phyloP scores from a whole-genome alignment of 2,888 invertebrate genomes.

The Cactoblastis cactorum region DNA sequence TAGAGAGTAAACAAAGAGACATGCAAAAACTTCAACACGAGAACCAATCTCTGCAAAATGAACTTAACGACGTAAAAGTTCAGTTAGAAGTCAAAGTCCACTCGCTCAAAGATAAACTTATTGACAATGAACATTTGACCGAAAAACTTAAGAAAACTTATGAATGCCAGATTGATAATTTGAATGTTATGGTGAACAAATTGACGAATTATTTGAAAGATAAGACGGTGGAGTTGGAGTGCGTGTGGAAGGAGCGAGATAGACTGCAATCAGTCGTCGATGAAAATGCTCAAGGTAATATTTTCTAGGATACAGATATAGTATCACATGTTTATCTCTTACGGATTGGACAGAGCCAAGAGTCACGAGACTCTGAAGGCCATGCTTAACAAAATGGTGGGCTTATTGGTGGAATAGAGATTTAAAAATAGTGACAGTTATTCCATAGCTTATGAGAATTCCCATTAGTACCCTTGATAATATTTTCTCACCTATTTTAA shows the following conservation, averaged over 20 bases:
- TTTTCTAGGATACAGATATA: conserved; percentile 20
- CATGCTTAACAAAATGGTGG: too few relatives aligned
- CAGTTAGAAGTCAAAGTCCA: conserved; percentile 55
- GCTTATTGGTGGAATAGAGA: too few relatives aligned
- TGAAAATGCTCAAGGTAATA: conserved; percentile 41
- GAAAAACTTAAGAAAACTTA: conserved; percentile 53
- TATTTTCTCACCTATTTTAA: too few relatives aligned
- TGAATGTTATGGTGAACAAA: conserved; percentile 54
- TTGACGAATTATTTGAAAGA: conserved; percentile 53
- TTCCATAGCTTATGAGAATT: too few relatives aligned
- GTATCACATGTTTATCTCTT: too few relatives aligned
- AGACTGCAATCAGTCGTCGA: conserved; percentile 34
- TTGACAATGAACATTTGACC: conserved; percentile 50
- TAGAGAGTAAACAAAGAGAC: conserved; percentile 38
- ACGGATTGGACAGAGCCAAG: too few relatives aligned
- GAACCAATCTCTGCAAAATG: conserved; percentile 42
- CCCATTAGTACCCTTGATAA: too few relatives aligned
- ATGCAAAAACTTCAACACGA: conserved; percentile 41
- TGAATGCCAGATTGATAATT: conserved; percentile 53
- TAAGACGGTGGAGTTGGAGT: conserved; percentile 46
- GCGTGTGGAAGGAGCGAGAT: conserved; percentile 44
- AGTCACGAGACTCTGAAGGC: too few relatives aligned
- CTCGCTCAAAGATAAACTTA: conserved; percentile 52
- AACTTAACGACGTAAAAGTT: conserved; percentile 47
- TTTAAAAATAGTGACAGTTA: too few relatives aligned